Evolutionary conservation across 1,140 invertebrate genomes (phyloP).

Genomic region (Mactra quadrangularis): DNA sequence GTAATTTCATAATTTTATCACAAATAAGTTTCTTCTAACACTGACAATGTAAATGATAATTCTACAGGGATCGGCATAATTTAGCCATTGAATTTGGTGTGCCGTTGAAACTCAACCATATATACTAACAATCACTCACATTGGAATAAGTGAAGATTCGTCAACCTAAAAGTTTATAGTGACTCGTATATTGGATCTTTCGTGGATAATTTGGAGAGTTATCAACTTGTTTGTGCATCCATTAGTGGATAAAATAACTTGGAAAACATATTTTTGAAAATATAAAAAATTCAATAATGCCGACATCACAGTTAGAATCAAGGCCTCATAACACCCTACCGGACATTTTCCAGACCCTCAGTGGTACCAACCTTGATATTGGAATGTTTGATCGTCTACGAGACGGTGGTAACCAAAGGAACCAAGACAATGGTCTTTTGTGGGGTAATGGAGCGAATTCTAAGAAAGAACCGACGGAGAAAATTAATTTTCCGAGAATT

Average conservation of each 20-base stretch:
- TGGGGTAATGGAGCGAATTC: neutral
- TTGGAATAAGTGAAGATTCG: too few species aligned
- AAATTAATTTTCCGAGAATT: constrained; percentile 64
- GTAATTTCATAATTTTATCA: too few species aligned
- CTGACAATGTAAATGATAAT: too few species aligned
- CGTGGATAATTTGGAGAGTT: neutral
- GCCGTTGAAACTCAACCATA: too few species aligned
- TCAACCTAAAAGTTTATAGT: too few species aligned
- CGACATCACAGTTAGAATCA: constrained; percentile 3
- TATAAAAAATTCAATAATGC: constrained; percentile 5
- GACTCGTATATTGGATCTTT: neutral
- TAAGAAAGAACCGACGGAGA: neutral
- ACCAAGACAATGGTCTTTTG: neutral
- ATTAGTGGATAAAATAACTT: neutral
- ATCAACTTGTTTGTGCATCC: neutral
- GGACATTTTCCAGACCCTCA: constrained; percentile 56
- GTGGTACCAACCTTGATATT: constrained; percentile 41
- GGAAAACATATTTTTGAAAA: neutral
- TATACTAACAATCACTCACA: too few species aligned
- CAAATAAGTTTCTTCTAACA: too few species aligned
- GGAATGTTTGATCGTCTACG: constrained; percentile 44
- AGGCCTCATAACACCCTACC: constrained; percentile 31
- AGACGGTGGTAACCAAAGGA: neutral
- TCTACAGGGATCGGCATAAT: too few species aligned
- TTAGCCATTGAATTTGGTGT: too few species aligned